Evolutionary conservation across 2,888 invertebrate genomes (phyloP).

Genomic region (Sphaerophoria rueppellii): DNA sequence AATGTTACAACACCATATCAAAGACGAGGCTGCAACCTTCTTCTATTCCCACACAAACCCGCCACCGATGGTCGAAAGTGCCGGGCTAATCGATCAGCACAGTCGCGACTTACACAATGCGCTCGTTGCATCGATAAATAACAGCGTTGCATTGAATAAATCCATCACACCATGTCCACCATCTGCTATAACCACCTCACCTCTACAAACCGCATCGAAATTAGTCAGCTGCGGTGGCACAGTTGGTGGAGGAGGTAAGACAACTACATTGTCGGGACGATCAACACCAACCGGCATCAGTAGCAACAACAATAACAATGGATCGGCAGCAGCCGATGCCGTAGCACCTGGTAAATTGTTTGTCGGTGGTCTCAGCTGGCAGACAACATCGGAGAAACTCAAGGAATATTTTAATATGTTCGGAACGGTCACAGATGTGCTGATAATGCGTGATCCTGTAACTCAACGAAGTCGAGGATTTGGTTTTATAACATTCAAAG

Average conservation of each 20-base stretch:
- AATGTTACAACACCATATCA: conserved; percentile 72
- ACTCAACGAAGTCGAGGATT: conserved; percentile 97
- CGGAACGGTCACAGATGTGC: conserved; percentile 94
- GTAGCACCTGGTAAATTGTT: conserved; percentile 92
- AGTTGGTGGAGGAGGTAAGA: too few species aligned
- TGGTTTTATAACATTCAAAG: conserved; percentile 95
- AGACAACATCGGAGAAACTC: conserved; percentile 95
- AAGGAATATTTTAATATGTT: conserved; percentile 96
- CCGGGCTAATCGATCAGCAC: conserved; percentile 81
- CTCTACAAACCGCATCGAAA: conserved; percentile 52
- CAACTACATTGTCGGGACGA: conserved; percentile 78
- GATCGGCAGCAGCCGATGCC: conserved; percentile 83
- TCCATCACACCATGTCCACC: conserved; percentile 82
- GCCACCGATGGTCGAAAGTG: conserved; percentile 80
- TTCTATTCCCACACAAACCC: conserved; percentile 83
- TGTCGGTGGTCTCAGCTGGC: conserved; percentile 96
- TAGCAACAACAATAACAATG: conserved; percentile 81
- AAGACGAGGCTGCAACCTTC: conserved; percentile 76
- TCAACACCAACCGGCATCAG: conserved; percentile 87
- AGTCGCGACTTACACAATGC: conserved; percentile 81
- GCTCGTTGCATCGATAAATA: conserved; percentile 83
- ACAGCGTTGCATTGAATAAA: conserved; percentile 80
- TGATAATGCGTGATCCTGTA: conserved; percentile 97
- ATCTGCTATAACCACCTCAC: conserved; percentile 77
- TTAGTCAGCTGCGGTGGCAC: conserved; percentile 69